Base-by-base conservation (phyloP, 1,140 invertebrate species). In the Nebria ingens region DNA sequence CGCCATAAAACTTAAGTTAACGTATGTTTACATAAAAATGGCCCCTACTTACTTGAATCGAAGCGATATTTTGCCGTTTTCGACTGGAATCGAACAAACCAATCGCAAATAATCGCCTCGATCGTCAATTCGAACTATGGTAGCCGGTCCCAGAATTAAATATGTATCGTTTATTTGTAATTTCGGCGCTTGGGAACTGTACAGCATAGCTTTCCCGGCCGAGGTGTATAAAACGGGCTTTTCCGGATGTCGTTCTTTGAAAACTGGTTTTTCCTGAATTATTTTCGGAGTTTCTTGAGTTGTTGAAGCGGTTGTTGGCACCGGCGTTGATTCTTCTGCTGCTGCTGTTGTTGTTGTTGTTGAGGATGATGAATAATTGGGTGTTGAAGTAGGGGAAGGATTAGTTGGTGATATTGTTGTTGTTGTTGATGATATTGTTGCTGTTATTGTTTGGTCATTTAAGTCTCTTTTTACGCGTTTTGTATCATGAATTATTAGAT, bases 51-150 rank as follows among this genome's bases (percentile, higher is more conserved):
- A 68, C 22, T 52, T 59, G 40, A 71, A 71, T 54, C 62, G 58
- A n/a, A 71, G 54, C 3, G 54, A 57, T 6, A 69, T 58, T 60
- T 67, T 65, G 40, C 50, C 57, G 6, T 59, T 56, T 19, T 60
- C 58, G 22, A 62, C 58, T 38, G 56, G 50, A 19, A 61, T 12
- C 1, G 12, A 29, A 34, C 21, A 17, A n/a, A 53, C 19, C n/a
- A 53, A 19, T 11, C 52, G 12, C 12, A 23, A 23, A 13, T n/a
- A 3, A 13, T 17, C 13, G n/a, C 34, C 52, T 4, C 52, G 52
- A n/a, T 29, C 17, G 34, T 53, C 52, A 6, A 12, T 21, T 17
- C 13, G 25, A 4, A 25, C 22, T 15, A 34, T 6, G 1, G 25
- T 25, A 29, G 22, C 22, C 12, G 21, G 21, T 34, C 22, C 22